These are phyloP conservation scores for Pangasius macronema DNA, from an alignment of 2,797 vertebrate genomes.

Conservation along the genomic window DNA sequence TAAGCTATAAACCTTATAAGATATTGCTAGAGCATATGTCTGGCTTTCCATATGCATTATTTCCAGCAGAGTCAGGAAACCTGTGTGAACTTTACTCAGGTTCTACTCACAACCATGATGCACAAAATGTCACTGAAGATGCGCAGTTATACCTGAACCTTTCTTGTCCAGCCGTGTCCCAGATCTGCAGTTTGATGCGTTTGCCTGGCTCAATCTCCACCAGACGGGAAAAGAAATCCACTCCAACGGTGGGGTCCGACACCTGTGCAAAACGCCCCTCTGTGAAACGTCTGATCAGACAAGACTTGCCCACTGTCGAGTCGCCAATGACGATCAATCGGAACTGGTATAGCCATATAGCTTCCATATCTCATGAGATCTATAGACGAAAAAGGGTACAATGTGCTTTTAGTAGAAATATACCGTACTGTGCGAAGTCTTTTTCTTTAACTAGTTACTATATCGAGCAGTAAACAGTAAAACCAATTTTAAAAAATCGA, in stretches of 20 bases:
- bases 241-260: conserved; percentile 93
- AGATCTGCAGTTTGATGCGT: conserved; percentile 93
- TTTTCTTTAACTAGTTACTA: neutral
- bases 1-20: neutral
- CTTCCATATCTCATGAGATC: conserved; percentile 82
- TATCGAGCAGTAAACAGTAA: neutral
- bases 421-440: neutral
- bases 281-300: conserved; percentile 93
- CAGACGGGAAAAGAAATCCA: conserved; percentile 95
- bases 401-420: conserved; percentile 14
- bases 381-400: conserved; percentile 35
- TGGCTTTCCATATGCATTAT: conserved; percentile 18
- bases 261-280: conserved; percentile 94
- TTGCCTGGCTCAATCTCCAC: conserved; percentile 95
- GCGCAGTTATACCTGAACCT: conserved; percentile 80
- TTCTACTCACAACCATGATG: neutral
- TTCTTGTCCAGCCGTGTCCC: conserved; percentile 91
- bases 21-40: neutral
- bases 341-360: conserved; percentile 97
- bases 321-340: conserved; percentile 94
- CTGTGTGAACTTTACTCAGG: neutral
- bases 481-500: neutral
- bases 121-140: conserved; percentile 16
- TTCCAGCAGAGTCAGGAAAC: neutral
- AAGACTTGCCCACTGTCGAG: conserved; percentile 95